Percentiles rank a stretch among this genome's conserved stretches.
These are phyloP conservation scores for Neosilurus mollespiculum DNA, from an alignment of 2,797 vertebrate species.

Conservation along the genomic window DNA sequence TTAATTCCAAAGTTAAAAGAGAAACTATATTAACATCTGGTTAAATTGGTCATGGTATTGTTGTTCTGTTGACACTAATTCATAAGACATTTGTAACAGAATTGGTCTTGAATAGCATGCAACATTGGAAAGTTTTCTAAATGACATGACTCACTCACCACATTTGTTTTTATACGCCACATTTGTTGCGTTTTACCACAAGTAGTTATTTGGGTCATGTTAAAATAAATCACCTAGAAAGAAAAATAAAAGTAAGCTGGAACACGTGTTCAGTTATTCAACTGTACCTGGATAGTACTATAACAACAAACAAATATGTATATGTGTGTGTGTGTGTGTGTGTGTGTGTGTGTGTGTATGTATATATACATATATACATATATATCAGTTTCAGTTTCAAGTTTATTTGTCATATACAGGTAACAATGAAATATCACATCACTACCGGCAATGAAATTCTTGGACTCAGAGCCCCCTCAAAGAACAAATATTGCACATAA, in stretches of 20 bases:
- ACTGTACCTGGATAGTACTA: not conserved
- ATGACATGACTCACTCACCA: not conserved
- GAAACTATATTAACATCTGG: not conserved
- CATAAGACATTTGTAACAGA: not conserved
- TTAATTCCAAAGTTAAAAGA: not conserved
- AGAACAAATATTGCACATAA: no score
- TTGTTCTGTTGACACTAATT: not conserved
- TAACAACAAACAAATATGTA: not conserved
- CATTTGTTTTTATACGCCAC: not conserved
- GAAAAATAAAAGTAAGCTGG: not conserved
- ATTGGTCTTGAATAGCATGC: not conserved
- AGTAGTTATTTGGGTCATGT: not conserved
- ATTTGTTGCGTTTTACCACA: not conserved
- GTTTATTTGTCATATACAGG: no score
- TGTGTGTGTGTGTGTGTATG: not conserved
- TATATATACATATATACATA: no score
- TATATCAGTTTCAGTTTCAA: no score
- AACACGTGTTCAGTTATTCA: not conserved
- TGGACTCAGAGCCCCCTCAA: no score
- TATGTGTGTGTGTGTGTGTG: constrained; percentile 14
- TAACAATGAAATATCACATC: no score
- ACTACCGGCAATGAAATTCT: no score
- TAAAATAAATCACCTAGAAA: not conserved
- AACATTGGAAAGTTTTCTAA: not conserved
- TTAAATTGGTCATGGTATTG: not conserved